phyloP scores from a whole-genome alignment of 2,113 vertebrate genomes.

The Myiozetetes cayanensis region DNA sequence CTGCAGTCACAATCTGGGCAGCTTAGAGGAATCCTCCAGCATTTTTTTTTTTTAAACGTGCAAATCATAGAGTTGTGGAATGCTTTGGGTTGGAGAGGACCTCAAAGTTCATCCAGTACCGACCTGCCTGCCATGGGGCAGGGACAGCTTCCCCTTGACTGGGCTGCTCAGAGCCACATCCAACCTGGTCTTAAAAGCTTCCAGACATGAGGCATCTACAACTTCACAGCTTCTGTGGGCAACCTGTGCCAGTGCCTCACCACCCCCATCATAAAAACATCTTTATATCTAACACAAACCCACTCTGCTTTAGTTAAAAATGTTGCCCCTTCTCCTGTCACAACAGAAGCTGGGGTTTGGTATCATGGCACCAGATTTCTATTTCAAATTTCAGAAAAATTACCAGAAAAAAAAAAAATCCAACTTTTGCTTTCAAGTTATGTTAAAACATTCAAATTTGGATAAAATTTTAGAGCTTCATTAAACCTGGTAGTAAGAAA shows the following conservation, averaged over 20 bases:
- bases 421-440: fast-evolving
- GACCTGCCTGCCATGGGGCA: fast-evolving
- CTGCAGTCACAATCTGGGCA: background rate
- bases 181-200: background rate
- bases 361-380: no score
- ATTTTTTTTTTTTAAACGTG: fast-evolving
- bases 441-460: background rate
- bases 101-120: background rate
- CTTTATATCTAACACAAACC: background rate
- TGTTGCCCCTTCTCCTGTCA: background rate
- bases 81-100: background rate
- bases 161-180: background rate
- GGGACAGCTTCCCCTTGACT: background rate
- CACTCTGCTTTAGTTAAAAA: background rate
- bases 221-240: background rate
- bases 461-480: background rate
- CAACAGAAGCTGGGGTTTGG: background rate
- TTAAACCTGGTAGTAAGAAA: background rate
- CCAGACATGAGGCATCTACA: no score
- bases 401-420: background rate
- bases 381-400: background rate
- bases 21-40: background rate
- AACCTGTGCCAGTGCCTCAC: background rate
- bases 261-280: background rate
- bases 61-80: background rate